Base-by-base conservation (phyloP, 2,797 vertebrate species). In the Arremon aurantiirostris region DNA sequence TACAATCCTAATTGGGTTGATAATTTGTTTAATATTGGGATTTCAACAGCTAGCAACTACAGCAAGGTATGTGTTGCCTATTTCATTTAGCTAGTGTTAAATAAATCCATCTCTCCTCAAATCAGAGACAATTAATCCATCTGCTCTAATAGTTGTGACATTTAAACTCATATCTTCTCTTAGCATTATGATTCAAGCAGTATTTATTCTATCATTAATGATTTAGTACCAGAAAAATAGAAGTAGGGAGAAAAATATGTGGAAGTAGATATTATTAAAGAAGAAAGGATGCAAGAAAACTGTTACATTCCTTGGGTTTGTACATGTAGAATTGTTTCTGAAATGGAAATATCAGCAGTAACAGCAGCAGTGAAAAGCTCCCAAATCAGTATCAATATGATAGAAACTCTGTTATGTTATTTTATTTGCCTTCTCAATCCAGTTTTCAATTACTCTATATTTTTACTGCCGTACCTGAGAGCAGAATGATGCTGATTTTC, bases 81-180 rank as follows among this genome's bases (percentile, higher is more conserved):
- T 65, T 86, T 41, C 21, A 49, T 87, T 88, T 27, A 56, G 39
- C 44, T 86, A 12, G 26, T 68, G 39, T 64, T 66, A 75, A 95
- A 83, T 63, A 93, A 91, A 90, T 60, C 47, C 30, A 53, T 88
- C 69, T 65, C 79, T 91, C 70, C 44, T 66, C 77, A 82, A 95
- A 94, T 96, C 86, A 93, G 72, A 69, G 55, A 88, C 68, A 94
- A 95, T 95, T 95, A 96, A 91, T 82, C 59, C 35, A 85, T 89
- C 89, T 93, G 85, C 90, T 93, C 79, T 90, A 95, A 93, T 94
- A 91, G 80, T 30, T 39, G 28, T 56, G 94, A 72, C 91, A 82
- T 93, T 96, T 88, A 91, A 94, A 79, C 72, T 53, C 81, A 59
- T 86, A 86, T 66, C 26, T 93, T 89, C 41, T 92, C 76, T 73